phyloP scores from a whole-genome alignment of 2,888 invertebrate species.

The Sinhomidia bicolor region DNA sequence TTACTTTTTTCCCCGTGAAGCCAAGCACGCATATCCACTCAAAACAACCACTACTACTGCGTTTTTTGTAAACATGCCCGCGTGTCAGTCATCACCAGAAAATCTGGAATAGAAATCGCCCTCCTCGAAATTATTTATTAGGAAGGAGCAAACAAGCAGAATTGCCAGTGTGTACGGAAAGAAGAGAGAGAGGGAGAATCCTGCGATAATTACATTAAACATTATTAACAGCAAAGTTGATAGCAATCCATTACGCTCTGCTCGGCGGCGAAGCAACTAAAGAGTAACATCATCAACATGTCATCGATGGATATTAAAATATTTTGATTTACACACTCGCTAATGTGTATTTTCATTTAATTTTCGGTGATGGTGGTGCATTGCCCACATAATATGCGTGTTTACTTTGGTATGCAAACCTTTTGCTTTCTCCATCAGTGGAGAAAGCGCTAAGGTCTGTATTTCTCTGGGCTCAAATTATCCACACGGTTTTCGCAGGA shows the following conservation, averaged over 20 bases:
- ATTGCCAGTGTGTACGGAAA: background rate
- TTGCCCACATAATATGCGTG: background rate
- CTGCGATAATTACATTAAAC: background rate
- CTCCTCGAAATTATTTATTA: background rate
- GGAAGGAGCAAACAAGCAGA: background rate
- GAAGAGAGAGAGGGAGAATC: background rate
- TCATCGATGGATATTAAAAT: conserved; percentile 8
- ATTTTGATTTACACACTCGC: background rate
- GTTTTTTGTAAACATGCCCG: background rate
- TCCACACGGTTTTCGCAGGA: background rate
- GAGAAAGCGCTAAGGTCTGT: no score
- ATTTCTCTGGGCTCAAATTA: background rate
- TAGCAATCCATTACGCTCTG: background rate
- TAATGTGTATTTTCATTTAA: background rate
- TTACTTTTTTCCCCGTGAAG: background rate
- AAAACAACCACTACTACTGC: background rate
- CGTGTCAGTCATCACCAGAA: background rate
- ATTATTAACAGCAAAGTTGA: background rate
- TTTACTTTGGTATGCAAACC: no score
- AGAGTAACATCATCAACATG: background rate
- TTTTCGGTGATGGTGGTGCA: background rate
- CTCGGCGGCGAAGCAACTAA: background rate
- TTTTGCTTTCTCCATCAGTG: no score
- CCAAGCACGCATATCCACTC: background rate
- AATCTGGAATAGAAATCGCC: background rate